These are phyloP conservation scores for Cataglyphis cursor DNA, from an alignment of 2,888 invertebrate species.

Conservation along the genomic window DNA sequence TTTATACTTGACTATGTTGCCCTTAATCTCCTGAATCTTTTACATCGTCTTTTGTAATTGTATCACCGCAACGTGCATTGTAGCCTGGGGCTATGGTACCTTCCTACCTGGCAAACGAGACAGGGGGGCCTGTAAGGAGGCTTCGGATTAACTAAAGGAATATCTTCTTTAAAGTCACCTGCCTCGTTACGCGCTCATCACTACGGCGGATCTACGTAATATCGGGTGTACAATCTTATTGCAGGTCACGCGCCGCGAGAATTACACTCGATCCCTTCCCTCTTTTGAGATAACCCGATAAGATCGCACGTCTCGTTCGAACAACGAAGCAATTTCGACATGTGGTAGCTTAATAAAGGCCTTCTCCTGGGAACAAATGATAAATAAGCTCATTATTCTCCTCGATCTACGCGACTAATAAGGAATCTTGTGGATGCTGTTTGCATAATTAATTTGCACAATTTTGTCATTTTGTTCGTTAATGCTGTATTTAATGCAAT, in stretches of 20 bases:
- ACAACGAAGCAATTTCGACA: constrained; percentile 19
- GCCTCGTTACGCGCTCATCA: constrained; percentile 30
- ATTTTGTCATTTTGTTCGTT: constrained; percentile 18
- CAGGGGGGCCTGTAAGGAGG: neutral
- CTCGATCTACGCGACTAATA: neutral
- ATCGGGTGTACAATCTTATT: constrained; percentile 20
- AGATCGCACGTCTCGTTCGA: constrained; percentile 8
- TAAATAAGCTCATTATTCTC: neutral
- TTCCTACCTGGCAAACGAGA: neutral
- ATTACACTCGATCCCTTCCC: neutral
- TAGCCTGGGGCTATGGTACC: constrained; percentile 9
- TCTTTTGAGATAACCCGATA: constrained; percentile 7
- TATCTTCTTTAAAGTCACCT: constrained; percentile 10
- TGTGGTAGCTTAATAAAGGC: constrained; percentile 11
- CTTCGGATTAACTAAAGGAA: constrained; percentile 15
- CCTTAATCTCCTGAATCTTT: constrained; percentile 24
- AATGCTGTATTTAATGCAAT: neutral
- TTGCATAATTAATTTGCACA: neutral
- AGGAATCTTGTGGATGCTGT: neutral
- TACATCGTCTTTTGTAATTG: constrained; percentile 33
- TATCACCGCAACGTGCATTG: constrained; percentile 25
- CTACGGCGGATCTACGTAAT: neutral
- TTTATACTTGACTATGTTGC: too few species aligned
- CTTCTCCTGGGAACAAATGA: constrained; percentile 8
- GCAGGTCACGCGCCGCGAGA: constrained; percentile 2